phyloP scores from a whole-genome alignment of 2,113 vertebrate genomes.

The Emydura subglobosa region DNA sequence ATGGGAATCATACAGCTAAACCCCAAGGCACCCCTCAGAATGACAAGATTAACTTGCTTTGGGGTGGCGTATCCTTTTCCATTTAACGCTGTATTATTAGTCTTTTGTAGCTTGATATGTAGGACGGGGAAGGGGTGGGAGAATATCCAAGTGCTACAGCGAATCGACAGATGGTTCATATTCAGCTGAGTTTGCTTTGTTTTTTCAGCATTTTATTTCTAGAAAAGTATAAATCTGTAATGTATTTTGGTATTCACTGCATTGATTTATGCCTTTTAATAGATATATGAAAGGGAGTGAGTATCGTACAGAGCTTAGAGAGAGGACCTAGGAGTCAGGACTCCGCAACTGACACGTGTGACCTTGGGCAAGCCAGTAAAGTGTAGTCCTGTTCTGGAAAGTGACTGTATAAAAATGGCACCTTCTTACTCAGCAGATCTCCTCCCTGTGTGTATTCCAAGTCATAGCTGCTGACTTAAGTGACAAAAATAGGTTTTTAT shows the following conservation, averaged over 20 bases:
- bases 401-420: not conserved
- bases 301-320: not conserved
- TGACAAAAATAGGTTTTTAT: not conserved
- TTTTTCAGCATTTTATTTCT: not conserved
- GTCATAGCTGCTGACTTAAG: not conserved
- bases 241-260: not conserved
- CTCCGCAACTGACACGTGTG: not conserved
- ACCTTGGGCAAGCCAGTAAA: not conserved
- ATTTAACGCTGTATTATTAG: not conserved
- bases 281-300: not conserved
- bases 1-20: not conserved
- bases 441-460: not conserved
- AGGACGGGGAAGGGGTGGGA: not conserved
- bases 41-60: not conserved
- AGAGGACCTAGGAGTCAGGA: not conserved
- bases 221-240: not conserved
- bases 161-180: slow-evolving; percentile 11
- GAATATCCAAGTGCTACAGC: slow-evolving; percentile 10
- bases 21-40: not conserved
- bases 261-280: not conserved
- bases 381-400: not conserved
- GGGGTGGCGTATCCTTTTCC: not conserved
- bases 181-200: not conserved
- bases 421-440: not conserved
- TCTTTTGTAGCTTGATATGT: slow-evolving; percentile 22